phyloP scores from a whole-genome alignment of 2,113 vertebrate genomes.

The Polypterus senegalus region DNA sequence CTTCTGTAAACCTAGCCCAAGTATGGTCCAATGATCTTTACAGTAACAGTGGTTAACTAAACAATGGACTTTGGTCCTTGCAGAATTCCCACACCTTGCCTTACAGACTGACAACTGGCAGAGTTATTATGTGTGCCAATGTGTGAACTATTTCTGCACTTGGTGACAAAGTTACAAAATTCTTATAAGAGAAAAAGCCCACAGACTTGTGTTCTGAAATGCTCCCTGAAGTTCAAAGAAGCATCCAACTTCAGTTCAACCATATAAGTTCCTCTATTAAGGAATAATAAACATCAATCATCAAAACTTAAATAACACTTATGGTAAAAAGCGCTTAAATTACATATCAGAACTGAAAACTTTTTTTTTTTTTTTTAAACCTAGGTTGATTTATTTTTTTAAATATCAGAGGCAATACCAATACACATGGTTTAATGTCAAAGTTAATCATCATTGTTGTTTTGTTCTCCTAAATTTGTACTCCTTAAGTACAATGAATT shows the following conservation, averaged over 20 bases:
- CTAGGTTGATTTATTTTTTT: conserved; percentile 17
- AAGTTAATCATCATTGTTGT: conserved; percentile 7
- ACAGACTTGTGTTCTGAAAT: conserved; percentile 39
- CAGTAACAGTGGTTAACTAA: too few species aligned
- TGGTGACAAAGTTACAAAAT: neutral
- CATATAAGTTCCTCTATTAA: conserved; percentile 34
- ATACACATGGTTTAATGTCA: conserved; percentile 19
- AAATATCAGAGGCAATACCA: conserved; percentile 28
- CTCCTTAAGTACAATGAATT: conserved; percentile 6
- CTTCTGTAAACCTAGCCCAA: too few species aligned
- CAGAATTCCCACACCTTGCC: too few species aligned
- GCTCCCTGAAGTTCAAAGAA: conserved; percentile 28
- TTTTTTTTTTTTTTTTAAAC: conserved; percentile 6
- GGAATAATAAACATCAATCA: conserved; percentile 36
- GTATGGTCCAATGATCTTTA: too few species aligned
- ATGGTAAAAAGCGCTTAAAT: conserved; percentile 41
- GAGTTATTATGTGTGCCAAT: too few species aligned
- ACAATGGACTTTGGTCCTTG: too few species aligned
- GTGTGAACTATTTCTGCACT: too few species aligned
- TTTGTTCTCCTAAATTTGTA: conserved; percentile 7
- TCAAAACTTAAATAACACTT: conserved; percentile 41
- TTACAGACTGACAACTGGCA: too few species aligned
- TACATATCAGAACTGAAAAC: conserved; percentile 30
- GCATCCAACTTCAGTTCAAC: conserved; percentile 30
- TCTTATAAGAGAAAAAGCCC: conserved; percentile 17